Conservation (phyloP, 2,888 invertebrate species). For the Keiferia lycopersicella region DNA sequence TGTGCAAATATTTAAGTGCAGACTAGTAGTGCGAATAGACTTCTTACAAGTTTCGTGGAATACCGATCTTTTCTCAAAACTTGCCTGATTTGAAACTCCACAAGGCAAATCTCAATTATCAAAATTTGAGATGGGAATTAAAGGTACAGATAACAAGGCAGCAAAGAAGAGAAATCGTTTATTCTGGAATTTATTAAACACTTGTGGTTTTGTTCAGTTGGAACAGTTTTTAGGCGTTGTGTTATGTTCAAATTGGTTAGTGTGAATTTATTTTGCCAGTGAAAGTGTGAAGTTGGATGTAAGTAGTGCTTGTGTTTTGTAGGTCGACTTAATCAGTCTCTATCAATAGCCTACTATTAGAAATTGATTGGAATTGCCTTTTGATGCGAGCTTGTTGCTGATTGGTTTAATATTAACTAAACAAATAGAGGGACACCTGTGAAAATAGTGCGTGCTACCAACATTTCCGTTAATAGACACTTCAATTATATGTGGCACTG, state of each 20-base stretch:
- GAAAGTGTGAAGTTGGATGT: not conserved
- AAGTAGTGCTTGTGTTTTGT: not conserved
- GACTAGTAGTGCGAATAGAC: not conserved
- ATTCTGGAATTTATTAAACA: no score
- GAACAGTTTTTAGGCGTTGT: not conserved
- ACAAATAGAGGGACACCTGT: no score
- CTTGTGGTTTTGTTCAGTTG: not conserved
- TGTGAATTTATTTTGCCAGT: not conserved
- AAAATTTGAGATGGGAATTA: no score
- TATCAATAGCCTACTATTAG: not conserved
- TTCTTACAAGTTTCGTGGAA: not conserved
- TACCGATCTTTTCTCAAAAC: no score
- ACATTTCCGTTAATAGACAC: not conserved
- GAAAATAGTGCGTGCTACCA: not conserved
- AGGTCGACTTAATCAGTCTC: not conserved
- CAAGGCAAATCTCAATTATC: no score
- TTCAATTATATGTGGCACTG: not conserved
- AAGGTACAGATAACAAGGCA: no score
- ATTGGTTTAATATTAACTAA: not conserved
- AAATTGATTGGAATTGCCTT: not conserved
- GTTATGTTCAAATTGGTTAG: not conserved
- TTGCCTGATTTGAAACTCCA: no score
- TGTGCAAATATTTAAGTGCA: constrained; percentile 2
- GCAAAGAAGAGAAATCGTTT: no score
- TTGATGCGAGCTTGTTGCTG: not conserved